Base-by-base conservation (phyloP, 2,797 vertebrate species). In the Anableps anableps region DNA sequence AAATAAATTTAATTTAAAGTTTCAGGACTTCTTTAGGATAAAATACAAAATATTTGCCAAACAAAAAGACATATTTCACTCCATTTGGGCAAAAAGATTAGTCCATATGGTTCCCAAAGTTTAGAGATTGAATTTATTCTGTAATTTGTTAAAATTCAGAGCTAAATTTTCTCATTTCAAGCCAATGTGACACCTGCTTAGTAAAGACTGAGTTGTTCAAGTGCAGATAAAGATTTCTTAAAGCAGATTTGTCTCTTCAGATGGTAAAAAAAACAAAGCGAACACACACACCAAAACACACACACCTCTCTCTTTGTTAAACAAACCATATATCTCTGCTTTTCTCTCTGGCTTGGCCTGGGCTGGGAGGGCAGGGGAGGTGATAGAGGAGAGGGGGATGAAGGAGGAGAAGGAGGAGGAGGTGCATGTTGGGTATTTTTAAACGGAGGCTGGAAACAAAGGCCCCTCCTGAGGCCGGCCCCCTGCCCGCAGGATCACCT, bases 401-500 rank as follows among this genome's bases (percentile, higher is more conserved):
- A 55, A 72, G 64, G 14, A 80, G 38, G 71, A 81, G 84, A 86
- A 84, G 80, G 73, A 87, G 29, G 86, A 83, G 91, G 90, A 74
- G 88, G 90, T 83, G 88, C 80, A 86, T 31, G 70, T 75, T 91
- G 94, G 92, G 93, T 91, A 90, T 93, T 93, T 94, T 93, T 92
- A 92, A 93, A 92, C 89, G 68, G 89, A 90, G 92, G 81, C 94
- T 95, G 86, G 83, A 96, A 97, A 98, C 96, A 98, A 98, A 98
- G 96, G 97, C 96, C 96, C 96, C 96, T 97, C 97, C 97, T 97
- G 96, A 96, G 97, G 96, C 96, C 94, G 96, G 95, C 95, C 96
- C 96, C 96, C 97, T 95, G 96, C 97, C 96, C 97, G 96, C 96
- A 96, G 96, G 97, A 97, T 97, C 98, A 98, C 97, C 97, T 98